A percentile compares a stretch with the other conserved stretches of the same genome.
These are phyloP conservation scores for Tetragonula clypearis DNA, from an alignment of 1,140 invertebrate species.

Conservation along the genomic window DNA sequence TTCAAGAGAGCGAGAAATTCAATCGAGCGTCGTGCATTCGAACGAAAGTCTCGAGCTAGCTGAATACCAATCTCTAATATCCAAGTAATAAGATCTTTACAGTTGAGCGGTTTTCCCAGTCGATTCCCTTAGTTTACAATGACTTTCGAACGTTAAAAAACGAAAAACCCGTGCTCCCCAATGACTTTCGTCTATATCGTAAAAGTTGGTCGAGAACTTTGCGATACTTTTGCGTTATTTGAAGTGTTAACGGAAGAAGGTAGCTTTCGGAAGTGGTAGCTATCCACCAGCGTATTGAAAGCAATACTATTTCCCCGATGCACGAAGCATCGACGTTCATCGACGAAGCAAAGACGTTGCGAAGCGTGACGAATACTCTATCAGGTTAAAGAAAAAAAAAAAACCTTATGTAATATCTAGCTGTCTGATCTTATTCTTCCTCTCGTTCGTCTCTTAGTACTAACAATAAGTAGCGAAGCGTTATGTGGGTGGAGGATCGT, in stretches of 20 bases:
- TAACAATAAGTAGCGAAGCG: slow-evolving; percentile 59
- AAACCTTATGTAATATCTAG: slow-evolving; percentile 63
- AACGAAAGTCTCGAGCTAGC: slow-evolving; percentile 10
- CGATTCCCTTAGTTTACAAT: slow-evolving; percentile 4
- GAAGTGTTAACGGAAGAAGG: neutral
- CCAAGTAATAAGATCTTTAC: slow-evolving; percentile 33
- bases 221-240: neutral
- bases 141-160: neutral
- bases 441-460: slow-evolving; percentile 61
- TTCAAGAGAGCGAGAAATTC: slow-evolving; percentile 34
- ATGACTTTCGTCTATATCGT: neutral
- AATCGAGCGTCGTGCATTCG: slow-evolving; percentile 27
- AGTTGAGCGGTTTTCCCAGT: neutral
- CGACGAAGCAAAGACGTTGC: slow-evolving; percentile 17
- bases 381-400: slow-evolving; percentile 60
- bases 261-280: slow-evolving; percentile 11
- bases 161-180: neutral
- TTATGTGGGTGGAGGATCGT: slow-evolving; percentile 72
- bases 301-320: slow-evolving; percentile 32
- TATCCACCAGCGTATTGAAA: slow-evolving; percentile 31
- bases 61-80: slow-evolving; percentile 33
- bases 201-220: neutral
- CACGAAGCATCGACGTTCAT: neutral
- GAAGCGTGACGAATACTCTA: slow-evolving; percentile 39
- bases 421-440: slow-evolving; percentile 62